A percentile compares a stretch with the other conserved stretches of the same genome.
Evolutionary conservation across 1,140 invertebrate species (phyloP).

Genomic region (Sycobia sp.): DNA sequence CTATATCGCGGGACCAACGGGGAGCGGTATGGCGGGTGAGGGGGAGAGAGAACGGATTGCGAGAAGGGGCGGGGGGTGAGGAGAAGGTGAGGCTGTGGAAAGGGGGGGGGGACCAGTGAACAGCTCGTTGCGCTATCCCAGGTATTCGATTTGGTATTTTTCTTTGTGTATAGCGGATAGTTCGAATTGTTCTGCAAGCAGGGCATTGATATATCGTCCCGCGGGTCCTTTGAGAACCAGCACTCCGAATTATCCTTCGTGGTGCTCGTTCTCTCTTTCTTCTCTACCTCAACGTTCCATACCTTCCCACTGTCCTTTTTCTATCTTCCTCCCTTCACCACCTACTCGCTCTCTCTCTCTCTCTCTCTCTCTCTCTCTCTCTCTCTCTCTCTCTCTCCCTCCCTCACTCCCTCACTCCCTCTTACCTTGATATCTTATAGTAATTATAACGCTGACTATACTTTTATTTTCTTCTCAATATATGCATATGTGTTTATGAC

Average conservation of each 20-base stretch:
- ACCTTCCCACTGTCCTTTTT: too few species aligned
- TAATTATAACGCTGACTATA: too few species aligned
- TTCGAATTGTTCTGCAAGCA: slow-evolving; percentile 62
- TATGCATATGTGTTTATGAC: too few species aligned
- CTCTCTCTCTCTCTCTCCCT: background rate
- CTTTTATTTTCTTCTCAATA: too few species aligned
- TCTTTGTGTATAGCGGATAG: slow-evolving; percentile 64
- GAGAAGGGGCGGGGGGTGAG: background rate
- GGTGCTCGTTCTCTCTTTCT: slow-evolving; percentile 44
- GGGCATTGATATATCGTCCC: slow-evolving; percentile 63
- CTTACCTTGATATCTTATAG: background rate
- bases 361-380: background rate
- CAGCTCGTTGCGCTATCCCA: slow-evolving; percentile 54
- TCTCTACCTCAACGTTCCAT: slow-evolving; percentile 40
- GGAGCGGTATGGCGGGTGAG: background rate
- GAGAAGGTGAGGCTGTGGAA: slow-evolving; percentile 28
- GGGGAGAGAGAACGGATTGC: too few species aligned
- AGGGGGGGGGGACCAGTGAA: slow-evolving; percentile 37
- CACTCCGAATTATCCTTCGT: slow-evolving; percentile 58
- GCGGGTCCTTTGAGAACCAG: slow-evolving; percentile 60
- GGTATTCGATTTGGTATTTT: slow-evolving; percentile 64
- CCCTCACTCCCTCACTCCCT: too few species aligned
- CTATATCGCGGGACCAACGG: background rate
- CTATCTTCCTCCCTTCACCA: background rate
- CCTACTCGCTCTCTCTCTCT: too few species aligned